Evolutionary conservation across 2,888 invertebrate species (phyloP), one percentile per base, ranked within the genome.

Genomic region (Gasteruption jaculator): DNA sequence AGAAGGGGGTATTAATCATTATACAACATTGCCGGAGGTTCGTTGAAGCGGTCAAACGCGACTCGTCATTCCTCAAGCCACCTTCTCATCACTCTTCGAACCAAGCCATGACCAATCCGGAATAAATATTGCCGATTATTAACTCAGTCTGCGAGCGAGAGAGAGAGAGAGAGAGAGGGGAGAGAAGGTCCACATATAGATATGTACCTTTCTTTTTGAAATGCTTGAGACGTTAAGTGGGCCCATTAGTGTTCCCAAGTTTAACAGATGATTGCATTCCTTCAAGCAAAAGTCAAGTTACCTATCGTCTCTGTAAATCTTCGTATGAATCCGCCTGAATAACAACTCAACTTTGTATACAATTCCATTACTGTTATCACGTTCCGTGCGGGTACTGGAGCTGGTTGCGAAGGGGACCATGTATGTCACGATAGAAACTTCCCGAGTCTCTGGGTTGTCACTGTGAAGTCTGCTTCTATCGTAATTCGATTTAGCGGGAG

Each of bases 101-200:
- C 61, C 62, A 57, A 67, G 65, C 64, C 66, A 61, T 68, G 63
- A 66, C 67, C 62, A 65, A 68, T 68, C 56, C 58, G 68, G 57
- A 65, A 68, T 68, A 67, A 68, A 68, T 69, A 68, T 69, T 66
- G 60, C 57, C 64, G 67, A 67, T 69, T 68, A 68, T 68, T 68
- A 66, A 68, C 58, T 48, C 50, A 43, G 39, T 38, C 33, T 42
- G 50, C 54, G 50, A 20, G 37, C 38, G 35, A 43, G 45, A 42
- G 41, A 38, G 24, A 42, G 32, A 29, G 38, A 22, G 18, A 1
- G 30, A 22, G 27, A 19, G 27, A 38, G 27, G 33, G 25, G 15
- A 33, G 35, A 43, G 51, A 46, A 44, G 43, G 25, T 49, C 39
- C 48, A 50, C n/a, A n/a, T n/a, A n/a, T n/a, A n/a, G n/a, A n/a